Evolutionary conservation across 35 echinoderm and acorn worm species (phyloP).

Genomic region (Chiridota heheva): DNA sequence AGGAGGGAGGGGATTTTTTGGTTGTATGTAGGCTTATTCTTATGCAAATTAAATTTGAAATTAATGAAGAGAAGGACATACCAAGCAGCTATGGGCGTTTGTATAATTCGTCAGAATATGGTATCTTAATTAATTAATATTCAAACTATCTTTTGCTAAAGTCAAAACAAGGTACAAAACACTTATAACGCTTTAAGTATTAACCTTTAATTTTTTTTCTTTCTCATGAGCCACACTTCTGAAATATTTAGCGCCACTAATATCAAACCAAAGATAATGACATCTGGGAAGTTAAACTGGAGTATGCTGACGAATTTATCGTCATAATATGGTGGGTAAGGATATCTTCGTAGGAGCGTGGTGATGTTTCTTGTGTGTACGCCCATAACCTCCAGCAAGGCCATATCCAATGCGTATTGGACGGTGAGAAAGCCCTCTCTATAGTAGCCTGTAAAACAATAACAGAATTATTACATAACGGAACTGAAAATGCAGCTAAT

Average conservation of each 20-base stretch:
- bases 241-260: slow-evolving; percentile 75
- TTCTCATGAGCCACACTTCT: slow-evolving; percentile 85
- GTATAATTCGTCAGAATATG: no score
- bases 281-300: slow-evolving; percentile 77
- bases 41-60: no score
- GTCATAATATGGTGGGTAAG: slow-evolving; percentile 93
- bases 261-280: slow-evolving; percentile 81
- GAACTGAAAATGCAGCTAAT: no score
- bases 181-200: slow-evolving; percentile 3
- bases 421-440: slow-evolving; percentile 90
- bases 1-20: no score
- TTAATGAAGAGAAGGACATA: no score
- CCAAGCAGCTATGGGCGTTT: no score
- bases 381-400: slow-evolving; percentile 55
- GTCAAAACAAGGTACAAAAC: no score
- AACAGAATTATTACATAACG: no score
- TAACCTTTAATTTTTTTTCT: slow-evolving; percentile 91
- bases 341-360: slow-evolving; percentile 70
- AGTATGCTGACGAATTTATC: slow-evolving; percentile 79
- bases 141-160: no score
- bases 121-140: no score
- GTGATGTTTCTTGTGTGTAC: slow-evolving; percentile 43
- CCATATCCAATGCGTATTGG: slow-evolving; percentile 78
- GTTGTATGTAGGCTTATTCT: no score
- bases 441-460: slow-evolving; percentile 71